Percentiles rank a stretch among this genome's conserved stretches.
These are phyloP conservation scores for Drosophila engyochracea DNA, from an alignment of 2,888 invertebrate species.

Conservation along the genomic window DNA sequence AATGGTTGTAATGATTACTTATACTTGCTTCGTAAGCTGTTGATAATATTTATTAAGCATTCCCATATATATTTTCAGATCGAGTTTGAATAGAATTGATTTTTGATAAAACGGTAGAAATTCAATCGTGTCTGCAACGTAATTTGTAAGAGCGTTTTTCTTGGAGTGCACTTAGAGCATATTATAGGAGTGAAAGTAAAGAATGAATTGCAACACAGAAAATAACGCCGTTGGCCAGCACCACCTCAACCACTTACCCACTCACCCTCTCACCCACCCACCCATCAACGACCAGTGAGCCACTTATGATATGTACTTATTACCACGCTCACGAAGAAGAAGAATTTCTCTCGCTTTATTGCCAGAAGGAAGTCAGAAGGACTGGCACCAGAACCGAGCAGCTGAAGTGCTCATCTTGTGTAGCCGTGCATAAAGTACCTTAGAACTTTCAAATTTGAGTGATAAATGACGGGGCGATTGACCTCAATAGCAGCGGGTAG, in stretches of 20 bases:
- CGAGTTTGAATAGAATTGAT: background rate
- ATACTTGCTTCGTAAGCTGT: background rate
- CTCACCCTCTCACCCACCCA: background rate
- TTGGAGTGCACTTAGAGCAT: background rate
- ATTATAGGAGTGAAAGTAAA: background rate
- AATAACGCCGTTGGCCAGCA: background rate
- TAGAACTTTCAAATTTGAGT: slow-evolving; percentile 3
- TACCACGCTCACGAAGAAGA: slow-evolving; percentile 6
- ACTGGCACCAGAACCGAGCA: background rate
- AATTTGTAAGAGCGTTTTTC: background rate
- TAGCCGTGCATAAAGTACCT: slow-evolving; percentile 14
- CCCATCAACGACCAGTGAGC: background rate
- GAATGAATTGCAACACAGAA: background rate
- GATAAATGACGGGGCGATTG: slow-evolving; percentile 12
- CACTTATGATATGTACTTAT: slow-evolving; percentile 18
- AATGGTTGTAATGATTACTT: background rate
- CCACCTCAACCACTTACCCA: background rate
- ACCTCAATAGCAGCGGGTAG: background rate
- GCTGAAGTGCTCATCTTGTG: slow-evolving; percentile 6
- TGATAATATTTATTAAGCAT: background rate
- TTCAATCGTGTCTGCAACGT: background rate
- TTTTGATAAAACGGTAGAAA: background rate
- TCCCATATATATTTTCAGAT: background rate
- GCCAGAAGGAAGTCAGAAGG: background rate
- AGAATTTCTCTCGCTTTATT: background rate